phyloP scores from a whole-genome alignment of 2,797 vertebrate species.

The Novumbra hubbsi region DNA sequence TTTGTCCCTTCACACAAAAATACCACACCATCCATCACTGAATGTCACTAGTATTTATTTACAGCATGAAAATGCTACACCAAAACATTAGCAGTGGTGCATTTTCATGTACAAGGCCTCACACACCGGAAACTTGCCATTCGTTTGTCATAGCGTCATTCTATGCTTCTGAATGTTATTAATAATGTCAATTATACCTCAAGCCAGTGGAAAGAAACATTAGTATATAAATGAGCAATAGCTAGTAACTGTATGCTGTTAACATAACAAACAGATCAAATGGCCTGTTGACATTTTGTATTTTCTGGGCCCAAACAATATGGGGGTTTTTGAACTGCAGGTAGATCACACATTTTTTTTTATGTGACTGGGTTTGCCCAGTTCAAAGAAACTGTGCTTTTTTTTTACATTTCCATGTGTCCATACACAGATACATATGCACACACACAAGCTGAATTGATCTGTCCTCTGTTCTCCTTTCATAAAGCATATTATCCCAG shows the following conservation, averaged over 20 bases:
- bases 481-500: not conserved
- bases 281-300: not conserved
- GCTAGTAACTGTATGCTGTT: no score
- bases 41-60: slow-evolving; percentile 65
- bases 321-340: not conserved
- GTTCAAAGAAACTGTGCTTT: slow-evolving; percentile 12
- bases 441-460: slow-evolving; percentile 13
- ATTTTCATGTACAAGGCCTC: slow-evolving; percentile 28
- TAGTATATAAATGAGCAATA: slow-evolving; percentile 46
- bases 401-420: no score
- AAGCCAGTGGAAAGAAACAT: slow-evolving; percentile 41
- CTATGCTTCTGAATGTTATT: slow-evolving; percentile 58
- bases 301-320: not conserved
- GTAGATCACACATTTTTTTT: not conserved
- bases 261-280: no score
- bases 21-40: slow-evolving; percentile 56
- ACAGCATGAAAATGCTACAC: slow-evolving; percentile 60
- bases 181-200: slow-evolving; percentile 48
- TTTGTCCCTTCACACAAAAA: slow-evolving; percentile 54
- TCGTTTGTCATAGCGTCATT: slow-evolving; percentile 52
- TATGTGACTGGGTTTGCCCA: not conserved
- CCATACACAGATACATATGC: no score
- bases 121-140: slow-evolving; percentile 33
- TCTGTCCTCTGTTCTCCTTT: not conserved
- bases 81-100: slow-evolving; percentile 36